These are phyloP conservation scores for Zaprionus africanus DNA, from an alignment of 1,140 invertebrate species.

Conservation along the genomic window DNA sequence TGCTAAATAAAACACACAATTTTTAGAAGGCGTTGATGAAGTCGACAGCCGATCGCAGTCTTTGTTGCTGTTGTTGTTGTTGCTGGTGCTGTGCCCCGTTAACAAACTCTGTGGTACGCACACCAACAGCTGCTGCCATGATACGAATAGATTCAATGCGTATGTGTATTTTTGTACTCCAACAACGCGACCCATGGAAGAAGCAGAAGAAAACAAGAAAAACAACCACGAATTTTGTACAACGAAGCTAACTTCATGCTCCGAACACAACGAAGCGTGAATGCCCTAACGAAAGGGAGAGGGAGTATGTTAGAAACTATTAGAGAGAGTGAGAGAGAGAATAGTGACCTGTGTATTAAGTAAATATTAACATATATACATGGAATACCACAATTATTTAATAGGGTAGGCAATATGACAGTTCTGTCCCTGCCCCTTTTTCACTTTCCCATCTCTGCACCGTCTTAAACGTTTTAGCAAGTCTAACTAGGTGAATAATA, in stretches of 20 bases:
- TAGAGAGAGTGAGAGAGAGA: background rate
- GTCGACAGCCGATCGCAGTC: conserved; percentile 42
- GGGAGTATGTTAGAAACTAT: background rate
- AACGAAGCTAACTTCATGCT: background rate
- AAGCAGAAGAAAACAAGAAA: conserved; percentile 34
- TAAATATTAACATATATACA: background rate
- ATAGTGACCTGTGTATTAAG: background rate
- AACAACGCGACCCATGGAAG: conserved; percentile 49
- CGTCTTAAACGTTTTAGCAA: background rate
- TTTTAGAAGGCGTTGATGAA: conserved; percentile 38
- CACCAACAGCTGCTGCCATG: conserved; percentile 66
- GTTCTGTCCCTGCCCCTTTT: background rate
- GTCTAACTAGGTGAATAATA: background rate
- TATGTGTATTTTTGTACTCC: conserved; percentile 67
- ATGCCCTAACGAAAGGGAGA: conserved; percentile 18
- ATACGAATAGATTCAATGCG: conserved; percentile 53
- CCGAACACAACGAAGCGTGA: background rate
- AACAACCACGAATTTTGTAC: conserved; percentile 19
- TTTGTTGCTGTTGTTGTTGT: conserved; percentile 12
- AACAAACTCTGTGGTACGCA: conserved; percentile 13
- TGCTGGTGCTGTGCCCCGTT: conserved; percentile 11
- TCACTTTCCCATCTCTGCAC: background rate
- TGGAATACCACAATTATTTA: background rate
- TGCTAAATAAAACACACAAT: conserved; percentile 23
- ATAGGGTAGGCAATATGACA: background rate